Percentiles rank a stretch among this genome's conserved stretches.
Evolutionary conservation across 1,140 invertebrate species (phyloP).

Genomic region (Drosophila novamexicana): DNA sequence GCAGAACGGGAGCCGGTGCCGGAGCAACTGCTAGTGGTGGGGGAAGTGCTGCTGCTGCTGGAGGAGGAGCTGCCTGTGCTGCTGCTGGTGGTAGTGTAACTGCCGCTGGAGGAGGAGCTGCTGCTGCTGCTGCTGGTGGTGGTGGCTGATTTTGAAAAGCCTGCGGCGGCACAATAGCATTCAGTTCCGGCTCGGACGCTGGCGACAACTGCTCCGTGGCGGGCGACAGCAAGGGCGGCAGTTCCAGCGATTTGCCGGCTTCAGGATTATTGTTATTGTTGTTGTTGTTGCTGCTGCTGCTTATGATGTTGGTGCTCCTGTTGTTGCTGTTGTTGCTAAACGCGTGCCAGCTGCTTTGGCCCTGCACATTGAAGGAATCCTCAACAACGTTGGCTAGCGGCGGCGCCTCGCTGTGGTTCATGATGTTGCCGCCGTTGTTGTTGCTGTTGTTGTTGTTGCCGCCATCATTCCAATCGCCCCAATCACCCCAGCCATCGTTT

Average conservation of each 20-base stretch:
- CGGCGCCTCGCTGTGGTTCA: conserved; percentile 27
- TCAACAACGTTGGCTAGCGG: conserved; percentile 47
- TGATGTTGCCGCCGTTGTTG: conserved; percentile 34
- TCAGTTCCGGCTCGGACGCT: conserved; percentile 56
- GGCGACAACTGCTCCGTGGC: conserved; percentile 21
- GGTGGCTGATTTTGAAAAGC: conserved; percentile 78
- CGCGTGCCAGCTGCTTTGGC: conserved; percentile 82
- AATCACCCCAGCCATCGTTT: conserved; percentile 82
- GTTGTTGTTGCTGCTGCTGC: conserved; percentile 12
- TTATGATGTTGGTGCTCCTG: conserved; percentile 28
- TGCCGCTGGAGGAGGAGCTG: conserved; percentile 10
- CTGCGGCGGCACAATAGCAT: conserved; percentile 66
- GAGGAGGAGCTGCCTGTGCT: conserved; percentile 19
- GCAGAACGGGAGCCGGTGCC: conserved; percentile 11
- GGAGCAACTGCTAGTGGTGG: neutral
- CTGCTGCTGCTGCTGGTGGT: neutral
- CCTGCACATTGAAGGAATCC: conserved; percentile 82
- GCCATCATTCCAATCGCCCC: conserved; percentile 82
- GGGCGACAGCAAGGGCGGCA: conserved; percentile 37
- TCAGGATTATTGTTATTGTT: conserved; percentile 15
- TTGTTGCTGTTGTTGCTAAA: conserved; percentile 39
- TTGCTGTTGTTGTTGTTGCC: conserved; percentile 34
- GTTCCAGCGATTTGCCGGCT: conserved; percentile 32
- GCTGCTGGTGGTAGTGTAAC: conserved; percentile 7
- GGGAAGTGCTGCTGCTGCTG: neutral